phyloP scores from a whole-genome alignment of 2,797 vertebrate species.

The Scyliorhinus canicula region DNA sequence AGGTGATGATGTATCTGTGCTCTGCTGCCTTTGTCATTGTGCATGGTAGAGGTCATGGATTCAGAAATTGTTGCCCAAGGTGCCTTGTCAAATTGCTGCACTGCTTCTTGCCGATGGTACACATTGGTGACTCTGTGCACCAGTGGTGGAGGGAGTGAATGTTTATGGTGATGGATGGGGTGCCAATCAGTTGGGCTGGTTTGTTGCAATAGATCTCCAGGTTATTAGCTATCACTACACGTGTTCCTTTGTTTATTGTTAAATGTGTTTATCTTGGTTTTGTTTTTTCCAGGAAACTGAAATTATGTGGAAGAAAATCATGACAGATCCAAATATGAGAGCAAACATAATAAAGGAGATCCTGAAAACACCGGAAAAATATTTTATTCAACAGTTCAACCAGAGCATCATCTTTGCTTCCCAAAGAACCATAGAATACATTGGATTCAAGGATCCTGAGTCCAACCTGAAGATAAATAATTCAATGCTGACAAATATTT shows the following conservation, averaged over 20 bases:
- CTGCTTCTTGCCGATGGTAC: background rate
- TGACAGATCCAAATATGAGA: background rate
- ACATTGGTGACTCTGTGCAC: background rate
- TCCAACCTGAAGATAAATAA: slow-evolving; percentile 53
- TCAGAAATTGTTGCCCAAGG: background rate
- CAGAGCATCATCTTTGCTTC: slow-evolving; percentile 55
- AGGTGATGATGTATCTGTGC: background rate
- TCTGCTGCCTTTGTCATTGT: background rate
- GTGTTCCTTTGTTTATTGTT: background rate
- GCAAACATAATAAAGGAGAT: slow-evolving; percentile 44
- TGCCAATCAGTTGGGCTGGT: background rate
- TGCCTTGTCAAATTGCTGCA: background rate
- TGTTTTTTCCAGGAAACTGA: background rate
- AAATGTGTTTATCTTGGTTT: background rate
- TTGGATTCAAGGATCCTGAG: slow-evolving; percentile 60
- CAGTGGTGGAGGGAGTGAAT: background rate
- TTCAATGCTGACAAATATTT: slow-evolving; percentile 56
- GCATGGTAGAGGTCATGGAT: background rate
- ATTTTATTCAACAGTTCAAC: slow-evolving; percentile 52
- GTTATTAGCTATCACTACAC: background rate
- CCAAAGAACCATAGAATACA: slow-evolving; percentile 57
- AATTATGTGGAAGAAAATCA: background rate
- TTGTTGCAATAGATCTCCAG: background rate
- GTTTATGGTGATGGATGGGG: background rate
- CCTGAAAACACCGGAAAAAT: slow-evolving; percentile 43